Base-by-base conservation (phyloP, 2,113 vertebrate genomes). In the Spea multiplicata region DNA sequence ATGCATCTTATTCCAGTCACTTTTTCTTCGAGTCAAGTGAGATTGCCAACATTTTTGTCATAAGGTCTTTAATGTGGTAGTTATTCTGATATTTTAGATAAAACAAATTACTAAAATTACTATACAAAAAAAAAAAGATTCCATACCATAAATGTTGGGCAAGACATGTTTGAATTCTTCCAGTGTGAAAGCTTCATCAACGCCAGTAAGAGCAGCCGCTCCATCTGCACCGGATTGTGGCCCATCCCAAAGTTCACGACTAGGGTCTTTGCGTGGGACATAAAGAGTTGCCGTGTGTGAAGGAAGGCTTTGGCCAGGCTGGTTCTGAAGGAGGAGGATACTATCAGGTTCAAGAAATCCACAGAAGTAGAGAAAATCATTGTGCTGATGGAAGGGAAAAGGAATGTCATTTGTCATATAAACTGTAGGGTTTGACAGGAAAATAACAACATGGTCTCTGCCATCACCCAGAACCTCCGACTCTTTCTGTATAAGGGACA, bases 371-470 rank as follows among this genome's bases (percentile, higher is more conserved):
- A 98, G 91, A 78, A 99, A 98, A 83, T 98, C 95, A 85, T 96
- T 98, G 90, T 98, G 94, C 84, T 99, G 97, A 85, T 99, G 97
- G 87, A 98, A 99, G 30, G 92, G 76, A 4, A 96, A 99, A 8
- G 97, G 97, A 88, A 99, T 99, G 83, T 99, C 97, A 12, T 97
- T 99, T 85, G 91, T 95, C 97, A 99, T 98, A 86, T 95, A 98
- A 82, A 94, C 91, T 0, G 88, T 94, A 0, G 96, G 93, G 82
- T 94, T 96, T 64, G 96, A 97, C 5, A 98, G 86, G 83, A 98
- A 71, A 17, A 99, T 83, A 81, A 94, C 93, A 13, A 95, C 91
- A 52, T 97, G 95, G 82, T 91, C 92, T 80, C 87, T 83, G 2
- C 88, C 84, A 7, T 55, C 76, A 13, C 64, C 75, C 44, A 87